A percentile compares a stretch with the other conserved stretches of the same genome.
Conservation (phyloP, 2,113 vertebrate genomes). For the Penelope pileata region DNA sequence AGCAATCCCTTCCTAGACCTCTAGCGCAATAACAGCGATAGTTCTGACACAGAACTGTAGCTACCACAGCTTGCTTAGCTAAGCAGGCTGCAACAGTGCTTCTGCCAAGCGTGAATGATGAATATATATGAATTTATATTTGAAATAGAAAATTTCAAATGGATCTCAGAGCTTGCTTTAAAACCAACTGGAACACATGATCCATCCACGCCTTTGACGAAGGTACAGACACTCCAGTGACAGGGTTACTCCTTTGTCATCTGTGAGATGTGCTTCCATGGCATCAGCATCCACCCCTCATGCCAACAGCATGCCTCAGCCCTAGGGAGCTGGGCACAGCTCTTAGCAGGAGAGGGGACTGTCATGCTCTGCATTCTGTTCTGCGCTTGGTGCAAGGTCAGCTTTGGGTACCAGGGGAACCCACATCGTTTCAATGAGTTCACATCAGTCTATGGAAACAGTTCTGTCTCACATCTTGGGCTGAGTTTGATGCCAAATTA, state of each 20-base stretch:
- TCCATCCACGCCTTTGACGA: background rate
- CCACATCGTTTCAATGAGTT: background rate
- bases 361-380: background rate
- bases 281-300: background rate
- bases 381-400: background rate
- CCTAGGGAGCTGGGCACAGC: background rate
- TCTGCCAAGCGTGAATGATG: background rate
- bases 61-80: background rate
- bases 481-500: background rate
- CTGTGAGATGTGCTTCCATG: background rate
- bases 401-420: background rate
- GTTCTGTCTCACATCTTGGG: background rate
- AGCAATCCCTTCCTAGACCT: background rate
- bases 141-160: background rate
- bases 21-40: background rate
- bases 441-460: fast-evolving
- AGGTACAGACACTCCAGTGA: background rate
- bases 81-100: background rate
- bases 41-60: background rate
- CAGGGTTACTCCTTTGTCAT: background rate
- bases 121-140: too few relatives aligned
- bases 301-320: fast-evolving
- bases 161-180: background rate
- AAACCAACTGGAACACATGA: background rate
- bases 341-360: background rate